phyloP scores from a whole-genome alignment of 2,113 vertebrate species.

The Ciconia boyciana region DNA sequence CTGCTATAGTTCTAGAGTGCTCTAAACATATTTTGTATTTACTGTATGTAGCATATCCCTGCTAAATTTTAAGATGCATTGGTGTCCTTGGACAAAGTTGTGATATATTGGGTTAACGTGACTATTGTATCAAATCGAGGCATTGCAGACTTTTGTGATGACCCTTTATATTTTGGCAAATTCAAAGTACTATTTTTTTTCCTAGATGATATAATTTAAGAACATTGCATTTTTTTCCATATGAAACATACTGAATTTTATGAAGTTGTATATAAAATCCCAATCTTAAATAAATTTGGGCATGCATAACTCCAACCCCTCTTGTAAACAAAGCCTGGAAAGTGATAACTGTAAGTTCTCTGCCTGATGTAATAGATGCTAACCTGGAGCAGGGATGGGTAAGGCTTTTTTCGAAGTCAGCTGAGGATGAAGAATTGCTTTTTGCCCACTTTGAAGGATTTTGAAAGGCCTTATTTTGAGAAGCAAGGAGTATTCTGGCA shows the following conservation, averaged over 20 bases:
- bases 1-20: background rate
- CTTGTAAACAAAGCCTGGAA: background rate
- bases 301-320: background rate
- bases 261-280: background rate
- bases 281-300: background rate
- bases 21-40: background rate
- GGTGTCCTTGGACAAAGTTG: background rate
- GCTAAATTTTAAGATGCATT: background rate
- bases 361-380: background rate
- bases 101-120: fast-evolving
- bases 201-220: background rate
- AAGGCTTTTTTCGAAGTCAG: background rate
- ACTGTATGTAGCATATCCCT: background rate
- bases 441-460: background rate
- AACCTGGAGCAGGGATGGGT: background rate
- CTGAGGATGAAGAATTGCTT: background rate
- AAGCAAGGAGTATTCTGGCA: background rate
- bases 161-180: background rate
- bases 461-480: background rate
- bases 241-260: background rate
- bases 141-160: background rate
- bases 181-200: background rate
- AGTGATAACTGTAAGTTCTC: background rate
- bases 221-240: background rate
- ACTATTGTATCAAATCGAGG: background rate